Evolutionary conservation across 1,140 invertebrate genomes (phyloP).

Genomic region (Drosophila virilis): DNA sequence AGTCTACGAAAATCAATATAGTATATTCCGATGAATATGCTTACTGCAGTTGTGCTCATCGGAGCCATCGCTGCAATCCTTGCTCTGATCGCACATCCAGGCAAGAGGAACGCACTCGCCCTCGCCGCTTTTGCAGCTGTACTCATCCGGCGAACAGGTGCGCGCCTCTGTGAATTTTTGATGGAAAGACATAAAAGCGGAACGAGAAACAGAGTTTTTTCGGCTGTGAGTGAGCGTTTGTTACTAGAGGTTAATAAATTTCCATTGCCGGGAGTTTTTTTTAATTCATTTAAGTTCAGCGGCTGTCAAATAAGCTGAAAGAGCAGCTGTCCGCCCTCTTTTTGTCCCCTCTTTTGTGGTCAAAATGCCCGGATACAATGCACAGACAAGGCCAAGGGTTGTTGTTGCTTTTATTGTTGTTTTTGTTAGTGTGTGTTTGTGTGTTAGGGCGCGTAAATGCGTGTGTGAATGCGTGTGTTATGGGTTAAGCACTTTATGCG

Average conservation of each 20-base stretch:
- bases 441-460: constrained; percentile 20
- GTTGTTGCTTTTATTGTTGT: constrained; percentile 10
- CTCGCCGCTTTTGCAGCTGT: constrained; percentile 90
- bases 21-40: constrained; percentile 73
- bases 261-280: constrained; percentile 17
- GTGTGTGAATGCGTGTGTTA: constrained; percentile 35
- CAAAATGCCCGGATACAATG: constrained; percentile 38
- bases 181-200: neutral
- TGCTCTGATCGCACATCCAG: constrained; percentile 96
- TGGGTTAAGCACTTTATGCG: constrained; percentile 62
- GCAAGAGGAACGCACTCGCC: constrained; percentile 94
- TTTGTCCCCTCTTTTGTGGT: constrained; percentile 15
- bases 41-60: constrained; percentile 96
- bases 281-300: constrained; percentile 35
- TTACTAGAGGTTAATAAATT: constrained; percentile 39
- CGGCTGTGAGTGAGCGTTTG: constrained; percentile 1
- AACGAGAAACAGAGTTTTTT: constrained; percentile 2
- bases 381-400: constrained; percentile 34
- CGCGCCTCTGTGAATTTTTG: constrained; percentile 87
- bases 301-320: constrained; percentile 17
- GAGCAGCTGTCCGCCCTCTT: constrained; percentile 16
- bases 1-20: neutral
- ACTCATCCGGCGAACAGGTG: constrained; percentile 93
- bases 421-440: constrained; percentile 7
- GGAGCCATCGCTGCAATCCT: constrained; percentile 94